These are phyloP conservation scores for Bubalus kerabau DNA, from an alignment of 2,113 vertebrate genomes.

Conservation along the genomic window DNA sequence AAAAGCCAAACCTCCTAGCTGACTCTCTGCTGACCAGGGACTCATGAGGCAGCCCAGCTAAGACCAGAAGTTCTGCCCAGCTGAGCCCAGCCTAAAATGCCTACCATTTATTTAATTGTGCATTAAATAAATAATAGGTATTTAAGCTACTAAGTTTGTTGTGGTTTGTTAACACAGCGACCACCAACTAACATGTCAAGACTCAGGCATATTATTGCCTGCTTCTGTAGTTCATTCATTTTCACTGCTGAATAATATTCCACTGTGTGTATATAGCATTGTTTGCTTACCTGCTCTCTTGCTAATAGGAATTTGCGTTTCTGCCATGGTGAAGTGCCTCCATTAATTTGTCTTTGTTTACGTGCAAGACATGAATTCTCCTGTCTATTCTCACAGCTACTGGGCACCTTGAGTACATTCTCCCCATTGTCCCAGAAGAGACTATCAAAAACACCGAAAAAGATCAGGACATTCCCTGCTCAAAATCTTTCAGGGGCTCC, in stretches of 20 bases:
- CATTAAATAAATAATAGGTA: background rate
- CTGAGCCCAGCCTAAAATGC: background rate
- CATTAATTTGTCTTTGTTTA: background rate
- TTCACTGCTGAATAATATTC: background rate
- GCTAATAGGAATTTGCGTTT: background rate
- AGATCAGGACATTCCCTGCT: background rate
- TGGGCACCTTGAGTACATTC: background rate
- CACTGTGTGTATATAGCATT: accelerated
- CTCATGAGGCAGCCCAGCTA: background rate
- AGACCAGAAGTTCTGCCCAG: background rate
- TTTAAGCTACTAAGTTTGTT: background rate
- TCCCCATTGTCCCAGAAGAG: background rate
- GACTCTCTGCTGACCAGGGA: background rate
- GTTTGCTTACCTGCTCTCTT: background rate
- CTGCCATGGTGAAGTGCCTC: background rate
- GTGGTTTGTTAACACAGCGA: background rate
- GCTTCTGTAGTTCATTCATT: background rate
- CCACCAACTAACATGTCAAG: background rate
- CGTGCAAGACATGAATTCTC: background rate
- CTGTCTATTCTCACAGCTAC: background rate
- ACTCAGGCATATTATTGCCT: background rate
- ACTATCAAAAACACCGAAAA: background rate
- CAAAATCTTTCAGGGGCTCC: background rate
- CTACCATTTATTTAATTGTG: background rate
- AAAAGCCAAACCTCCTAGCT: background rate